These are phyloP conservation scores for Melieria crassipennis DNA, from an alignment of 2,888 invertebrate species.

Conservation along the genomic window DNA sequence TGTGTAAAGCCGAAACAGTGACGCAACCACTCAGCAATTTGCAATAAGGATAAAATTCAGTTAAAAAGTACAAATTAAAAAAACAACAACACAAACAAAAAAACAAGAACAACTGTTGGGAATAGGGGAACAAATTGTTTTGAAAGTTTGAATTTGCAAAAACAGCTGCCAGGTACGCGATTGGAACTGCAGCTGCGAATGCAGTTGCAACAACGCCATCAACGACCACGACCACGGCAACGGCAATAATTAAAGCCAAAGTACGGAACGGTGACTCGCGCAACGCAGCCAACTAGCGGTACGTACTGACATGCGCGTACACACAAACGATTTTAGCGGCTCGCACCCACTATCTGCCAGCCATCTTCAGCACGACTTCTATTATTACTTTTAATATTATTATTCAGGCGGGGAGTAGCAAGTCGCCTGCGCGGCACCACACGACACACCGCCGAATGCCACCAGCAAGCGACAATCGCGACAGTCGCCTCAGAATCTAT, in stretches of 20 bases:
- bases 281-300: background rate
- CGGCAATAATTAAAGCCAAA: background rate
- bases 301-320: background rate
- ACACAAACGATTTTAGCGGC: background rate
- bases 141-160: constrained; percentile 5
- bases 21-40: no score
- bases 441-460: no score
- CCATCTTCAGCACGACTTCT: constrained; percentile 29
- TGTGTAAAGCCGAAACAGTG: no score
- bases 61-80: background rate
- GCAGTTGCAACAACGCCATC: background rate
- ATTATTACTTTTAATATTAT: constrained; percentile 23
- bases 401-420: background rate
- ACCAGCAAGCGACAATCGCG: no score
- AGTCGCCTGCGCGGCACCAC: background rate
- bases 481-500: no score
- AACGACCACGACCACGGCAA: constrained; percentile 4
- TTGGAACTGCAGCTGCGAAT: background rate
- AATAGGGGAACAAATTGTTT: background rate
- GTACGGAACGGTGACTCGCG: constrained; percentile 5
- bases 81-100: no score
- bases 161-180: constrained; percentile 14
- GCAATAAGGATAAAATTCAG: no score
- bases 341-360: constrained; percentile 17
- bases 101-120: no score